A percentile compares a stretch with the other conserved stretches of the same genome.
Conservation (phyloP, 2,888 invertebrate species). For the Drosophila barbarae region DNA sequence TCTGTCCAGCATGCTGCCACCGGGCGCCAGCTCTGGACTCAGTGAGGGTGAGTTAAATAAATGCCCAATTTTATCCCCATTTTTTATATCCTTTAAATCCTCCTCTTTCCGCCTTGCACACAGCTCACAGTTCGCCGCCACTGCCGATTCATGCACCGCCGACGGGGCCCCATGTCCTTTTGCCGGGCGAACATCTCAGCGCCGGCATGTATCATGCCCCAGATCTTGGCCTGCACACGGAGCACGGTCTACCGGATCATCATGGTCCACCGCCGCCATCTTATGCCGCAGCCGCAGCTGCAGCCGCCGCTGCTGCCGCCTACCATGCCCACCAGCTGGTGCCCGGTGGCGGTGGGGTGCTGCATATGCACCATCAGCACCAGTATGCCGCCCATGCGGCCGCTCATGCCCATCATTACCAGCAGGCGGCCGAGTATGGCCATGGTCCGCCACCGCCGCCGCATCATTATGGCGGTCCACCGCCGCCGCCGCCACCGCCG, state of each 20-base stretch:
- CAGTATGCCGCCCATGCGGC: slow-evolving; percentile 70
- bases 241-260: slow-evolving; percentile 68
- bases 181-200: slow-evolving; percentile 68
- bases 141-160: slow-evolving; percentile 55
- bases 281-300: slow-evolving; percentile 73
- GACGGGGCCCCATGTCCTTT: slow-evolving; percentile 51
- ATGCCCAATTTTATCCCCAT: not conserved
- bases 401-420: slow-evolving; percentile 72
- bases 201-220: slow-evolving; percentile 75
- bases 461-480: slow-evolving; percentile 59
- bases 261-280: slow-evolving; percentile 77
- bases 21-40: slow-evolving; percentile 81
- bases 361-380: slow-evolving; percentile 72
- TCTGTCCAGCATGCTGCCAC: slow-evolving; percentile 93
- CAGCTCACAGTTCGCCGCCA: slow-evolving; percentile 70
- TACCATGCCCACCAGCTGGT: slow-evolving; percentile 77
- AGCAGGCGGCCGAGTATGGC: slow-evolving; percentile 68
- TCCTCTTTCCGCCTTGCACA: not conserved
- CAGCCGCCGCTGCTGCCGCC: slow-evolving; percentile 74
- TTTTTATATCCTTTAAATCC: not conserved
- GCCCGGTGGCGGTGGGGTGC: slow-evolving; percentile 63
- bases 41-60: slow-evolving; percentile 56
- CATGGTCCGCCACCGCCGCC: slow-evolving; percentile 60
- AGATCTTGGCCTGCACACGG: slow-evolving; percentile 74
- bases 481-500: slow-evolving; percentile 62